Evolutionary conservation across 2,797 vertebrate genomes (phyloP).

Genomic region (Lates japonicus): DNA sequence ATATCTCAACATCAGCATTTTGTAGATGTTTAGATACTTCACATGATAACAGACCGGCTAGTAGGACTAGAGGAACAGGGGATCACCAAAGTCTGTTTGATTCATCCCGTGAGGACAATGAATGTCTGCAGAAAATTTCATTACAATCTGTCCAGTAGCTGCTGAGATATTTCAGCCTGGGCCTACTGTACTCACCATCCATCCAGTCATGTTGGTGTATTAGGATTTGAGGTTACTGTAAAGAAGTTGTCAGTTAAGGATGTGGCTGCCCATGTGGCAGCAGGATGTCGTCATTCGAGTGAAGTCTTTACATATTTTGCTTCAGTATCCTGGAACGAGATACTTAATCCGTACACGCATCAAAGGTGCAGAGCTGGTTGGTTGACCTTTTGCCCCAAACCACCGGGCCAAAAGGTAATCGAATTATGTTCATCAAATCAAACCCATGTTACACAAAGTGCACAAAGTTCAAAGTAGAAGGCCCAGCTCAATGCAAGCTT

Average conservation of each 20-base stretch:
- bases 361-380: neutral
- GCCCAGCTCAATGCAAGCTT: neutral
- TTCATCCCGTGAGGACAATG: neutral
- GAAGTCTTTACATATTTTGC: conserved; percentile 5
- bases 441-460: conserved; percentile 11
- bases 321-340: conserved; percentile 9
- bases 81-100: neutral
- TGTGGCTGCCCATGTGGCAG: neutral
- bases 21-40: neutral
- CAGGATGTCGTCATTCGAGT: neutral
- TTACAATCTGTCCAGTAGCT: neutral
- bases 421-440: conserved; percentile 26
- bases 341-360: conserved; percentile 3
- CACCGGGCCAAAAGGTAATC: neutral
- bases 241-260: conserved; percentile 2
- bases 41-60: neutral
- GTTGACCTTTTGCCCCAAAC: conserved; percentile 14
- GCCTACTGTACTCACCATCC: neutral
- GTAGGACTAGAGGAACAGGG: neutral
- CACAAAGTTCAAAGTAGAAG: neutral
- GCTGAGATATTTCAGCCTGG: neutral
- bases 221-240: neutral
- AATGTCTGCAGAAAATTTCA: neutral
- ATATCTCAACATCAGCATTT: neutral
- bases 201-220: neutral